phyloP scores from a whole-genome alignment of 1,140 invertebrate species.

The Forficula auricularia region DNA sequence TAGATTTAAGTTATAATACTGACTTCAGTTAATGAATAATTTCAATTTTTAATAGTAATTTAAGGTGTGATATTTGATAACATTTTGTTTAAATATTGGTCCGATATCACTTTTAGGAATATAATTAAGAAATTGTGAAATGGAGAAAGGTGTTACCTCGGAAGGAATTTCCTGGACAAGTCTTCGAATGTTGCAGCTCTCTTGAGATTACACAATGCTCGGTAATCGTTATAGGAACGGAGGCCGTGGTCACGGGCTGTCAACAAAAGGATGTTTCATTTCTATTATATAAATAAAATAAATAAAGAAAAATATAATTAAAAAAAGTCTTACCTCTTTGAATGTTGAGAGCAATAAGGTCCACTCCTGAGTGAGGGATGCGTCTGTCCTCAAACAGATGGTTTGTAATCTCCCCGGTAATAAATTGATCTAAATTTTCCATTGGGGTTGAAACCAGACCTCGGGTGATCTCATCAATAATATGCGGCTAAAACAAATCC shows the following conservation, averaged over 20 bases:
- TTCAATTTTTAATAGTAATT: too few species aligned
- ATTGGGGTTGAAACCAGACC: constrained; percentile 78
- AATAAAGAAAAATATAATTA: too few species aligned
- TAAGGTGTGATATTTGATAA: too few species aligned
- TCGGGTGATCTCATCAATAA: constrained; percentile 72
- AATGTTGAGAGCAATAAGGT: constrained; percentile 67
- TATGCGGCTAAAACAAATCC: constrained; percentile 39
- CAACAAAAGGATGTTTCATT: constrained; percentile 10
- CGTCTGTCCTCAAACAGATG: constrained; percentile 78
- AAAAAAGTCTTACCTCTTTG: constrained; percentile 35
- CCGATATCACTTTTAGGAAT: too few species aligned
- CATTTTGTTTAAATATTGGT: too few species aligned
- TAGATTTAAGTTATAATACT: too few species aligned
- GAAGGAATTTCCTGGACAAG: constrained; percentile 63
- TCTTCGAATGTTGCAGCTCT: constrained; percentile 62
- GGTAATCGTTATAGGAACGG: constrained; percentile 70
- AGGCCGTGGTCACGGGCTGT: constrained; percentile 64
- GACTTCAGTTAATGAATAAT: too few species aligned
- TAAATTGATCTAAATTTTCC: constrained; percentile 85
- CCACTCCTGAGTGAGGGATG: constrained; percentile 70
- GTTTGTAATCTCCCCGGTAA: constrained; percentile 85
- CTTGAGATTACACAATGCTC: constrained; percentile 67
- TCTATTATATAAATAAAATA: too few species aligned
- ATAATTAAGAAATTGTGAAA: too few species aligned
- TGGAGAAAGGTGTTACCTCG: constrained; percentile 26